Base-by-base conservation (phyloP, 2,888 invertebrate genomes). In the Yponomeuta plumbellus region DNA sequence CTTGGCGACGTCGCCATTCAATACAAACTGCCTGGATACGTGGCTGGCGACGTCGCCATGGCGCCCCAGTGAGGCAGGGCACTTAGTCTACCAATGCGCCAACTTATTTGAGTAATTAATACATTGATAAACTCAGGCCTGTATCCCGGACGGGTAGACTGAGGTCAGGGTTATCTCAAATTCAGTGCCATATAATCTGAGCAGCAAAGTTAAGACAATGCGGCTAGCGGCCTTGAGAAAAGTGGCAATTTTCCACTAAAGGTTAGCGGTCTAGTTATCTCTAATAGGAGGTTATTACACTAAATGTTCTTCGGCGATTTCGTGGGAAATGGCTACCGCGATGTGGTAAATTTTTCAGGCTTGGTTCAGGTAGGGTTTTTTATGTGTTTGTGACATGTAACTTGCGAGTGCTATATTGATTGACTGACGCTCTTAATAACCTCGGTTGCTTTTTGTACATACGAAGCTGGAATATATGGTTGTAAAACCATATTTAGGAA, bases 241-340 rank as follows among this genome's bases (percentile, higher is more conserved):
- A 59, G 23, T 23, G 59, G 23, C 21, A 11, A 21, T 21, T 59
- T 59, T 59, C 21, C 13, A 21, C 13, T 6, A 23, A 59, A 59
- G 59, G 59, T 59, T 13, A 59, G 22, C 21, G 22, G 20, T 59
- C 59, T 59, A 59, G 59, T 22, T 59, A 6, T 13, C 59, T 59
- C 59, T 59, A 23, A 52, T 52, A 5, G 17, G 44, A 52, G 44
- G 17, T 52, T 59, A 23, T 59, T 59, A 59, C 22, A 23, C 23
- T 11, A 22, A 59, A 59, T 59, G 59, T 59, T 3, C 1, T 59
- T 22, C 21, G 59, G 21, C 22, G 13, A 22, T 59, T 59, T 11
- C 21, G 59, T 59, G 59, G 59, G 59, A 59, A 59, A 22, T 58
- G 2, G 58, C 22, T 21, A 21, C 13, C 22, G 59, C 11, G 59